Percentiles rank a stretch among this genome's conserved stretches.
These are phyloP conservation scores for Anoplophora glabripennis DNA, from an alignment of 1,140 invertebrate genomes.

Conservation along the genomic window DNA sequence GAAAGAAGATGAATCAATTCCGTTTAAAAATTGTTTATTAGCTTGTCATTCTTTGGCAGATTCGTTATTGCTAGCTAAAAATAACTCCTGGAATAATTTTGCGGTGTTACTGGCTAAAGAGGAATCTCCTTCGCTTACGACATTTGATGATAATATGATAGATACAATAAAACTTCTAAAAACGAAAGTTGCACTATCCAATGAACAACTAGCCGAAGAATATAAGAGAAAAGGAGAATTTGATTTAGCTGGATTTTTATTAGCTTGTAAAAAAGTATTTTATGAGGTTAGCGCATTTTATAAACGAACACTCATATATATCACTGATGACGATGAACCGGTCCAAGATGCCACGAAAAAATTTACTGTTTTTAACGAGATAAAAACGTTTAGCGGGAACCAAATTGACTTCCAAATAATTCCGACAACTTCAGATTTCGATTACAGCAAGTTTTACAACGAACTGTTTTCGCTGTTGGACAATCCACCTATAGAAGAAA, in stretches of 20 bases:
- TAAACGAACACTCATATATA: conserved; percentile 31
- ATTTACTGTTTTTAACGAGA: conserved; percentile 35
- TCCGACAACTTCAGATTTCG: conserved; percentile 28
- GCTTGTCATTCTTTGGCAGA: conserved; percentile 9
- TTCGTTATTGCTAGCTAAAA: conserved; percentile 7
- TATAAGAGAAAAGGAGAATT: conserved; percentile 27
- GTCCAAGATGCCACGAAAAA: conserved; percentile 23
- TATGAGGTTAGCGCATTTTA: conserved; percentile 31
- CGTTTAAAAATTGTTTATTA: conserved; percentile 11
- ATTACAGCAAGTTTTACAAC: conserved; percentile 34
- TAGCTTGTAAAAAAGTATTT: conserved; percentile 35
- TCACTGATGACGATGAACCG: conserved; percentile 38
- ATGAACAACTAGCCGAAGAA: conserved; percentile 25
- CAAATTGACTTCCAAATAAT: conserved; percentile 33
- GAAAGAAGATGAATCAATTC: conserved; percentile 8
- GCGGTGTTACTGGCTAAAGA: conserved; percentile 19
- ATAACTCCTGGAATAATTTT: conserved; percentile 24
- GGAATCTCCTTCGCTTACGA: conserved; percentile 12
- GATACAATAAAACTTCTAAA: conserved; percentile 31
- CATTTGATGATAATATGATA: conserved; percentile 31
- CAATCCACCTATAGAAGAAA: conserved; percentile 17
- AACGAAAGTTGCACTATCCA: conserved; percentile 10
- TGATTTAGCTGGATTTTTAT: conserved; percentile 34
- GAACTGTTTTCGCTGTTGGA: conserved; percentile 30
- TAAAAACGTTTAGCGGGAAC: conserved; percentile 34